Evolutionary conservation across 2,797 vertebrate species (phyloP).

Genomic region (Tarsius wallacei): DNA sequence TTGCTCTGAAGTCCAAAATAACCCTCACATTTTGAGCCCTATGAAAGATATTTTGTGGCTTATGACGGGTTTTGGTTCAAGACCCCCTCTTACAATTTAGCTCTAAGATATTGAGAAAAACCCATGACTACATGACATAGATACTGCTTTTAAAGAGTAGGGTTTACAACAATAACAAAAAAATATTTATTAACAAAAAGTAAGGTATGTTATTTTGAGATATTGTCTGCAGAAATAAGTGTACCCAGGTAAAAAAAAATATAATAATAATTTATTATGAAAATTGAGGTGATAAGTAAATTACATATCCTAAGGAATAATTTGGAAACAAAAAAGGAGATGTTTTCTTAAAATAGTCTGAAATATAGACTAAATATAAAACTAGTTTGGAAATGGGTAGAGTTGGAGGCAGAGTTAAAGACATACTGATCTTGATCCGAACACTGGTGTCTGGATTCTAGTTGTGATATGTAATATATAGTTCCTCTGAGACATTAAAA

Average conservation of each 20-base stretch:
- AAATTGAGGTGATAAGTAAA: background rate
- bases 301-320: background rate
- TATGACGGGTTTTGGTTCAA: background rate
- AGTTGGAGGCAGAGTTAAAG: background rate
- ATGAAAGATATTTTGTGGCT: background rate
- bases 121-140: background rate
- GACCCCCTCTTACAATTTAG: background rate
- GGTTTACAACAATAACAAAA: constrained; percentile 29
- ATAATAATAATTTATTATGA: background rate
- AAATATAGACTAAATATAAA: background rate
- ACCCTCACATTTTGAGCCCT: background rate
- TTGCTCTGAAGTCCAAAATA: background rate
- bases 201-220: background rate
- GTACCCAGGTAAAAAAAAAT: background rate
- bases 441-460: background rate
- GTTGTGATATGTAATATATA: background rate
- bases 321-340: background rate
- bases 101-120: constrained; percentile 33
- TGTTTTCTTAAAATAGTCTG: background rate
- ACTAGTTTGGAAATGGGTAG: background rate
- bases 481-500: background rate
- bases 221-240: background rate
- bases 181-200: background rate
- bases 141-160: constrained; percentile 15
- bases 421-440: background rate